Percentiles rank a stretch among this genome's conserved stretches.
Conservation (phyloP, 2,888 invertebrate genomes). For the Drosophila gaucha region DNA sequence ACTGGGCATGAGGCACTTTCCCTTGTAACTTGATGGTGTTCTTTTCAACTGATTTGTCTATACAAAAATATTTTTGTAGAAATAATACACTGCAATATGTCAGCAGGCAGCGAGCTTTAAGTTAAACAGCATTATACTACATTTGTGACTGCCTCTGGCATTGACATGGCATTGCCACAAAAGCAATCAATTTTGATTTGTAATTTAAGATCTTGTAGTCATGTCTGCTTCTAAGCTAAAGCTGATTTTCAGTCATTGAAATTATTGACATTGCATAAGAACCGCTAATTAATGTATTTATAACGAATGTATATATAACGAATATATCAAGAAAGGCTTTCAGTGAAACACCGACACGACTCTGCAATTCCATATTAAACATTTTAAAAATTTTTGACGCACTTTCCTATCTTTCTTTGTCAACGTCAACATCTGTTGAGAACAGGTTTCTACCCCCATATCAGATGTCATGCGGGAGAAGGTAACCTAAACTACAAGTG, state of each 20-base stretch:
- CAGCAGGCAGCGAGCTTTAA: neutral
- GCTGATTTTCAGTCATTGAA: neutral
- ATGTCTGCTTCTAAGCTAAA: neutral
- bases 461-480: constrained; percentile 3
- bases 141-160: neutral
- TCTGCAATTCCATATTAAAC: no score
- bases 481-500: neutral
- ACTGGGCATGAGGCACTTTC: constrained; percentile 5
- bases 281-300: neutral
- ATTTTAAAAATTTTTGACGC: neutral
- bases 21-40: neutral
- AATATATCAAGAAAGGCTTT: no score
- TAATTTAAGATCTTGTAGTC: neutral
- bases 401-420: neutral
- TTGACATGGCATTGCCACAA: neutral
- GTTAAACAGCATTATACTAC: neutral
- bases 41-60: constrained; percentile 7
- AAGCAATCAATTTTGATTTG: neutral
- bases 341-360: no score
- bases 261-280: neutral
- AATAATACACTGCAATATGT: neutral
- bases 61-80: neutral
- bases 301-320: no score
- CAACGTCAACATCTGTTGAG: neutral
- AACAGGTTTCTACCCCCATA: constrained; percentile 9